phyloP scores from a whole-genome alignment of 2,888 invertebrate species.

The Conops quadrifasciatus region DNA sequence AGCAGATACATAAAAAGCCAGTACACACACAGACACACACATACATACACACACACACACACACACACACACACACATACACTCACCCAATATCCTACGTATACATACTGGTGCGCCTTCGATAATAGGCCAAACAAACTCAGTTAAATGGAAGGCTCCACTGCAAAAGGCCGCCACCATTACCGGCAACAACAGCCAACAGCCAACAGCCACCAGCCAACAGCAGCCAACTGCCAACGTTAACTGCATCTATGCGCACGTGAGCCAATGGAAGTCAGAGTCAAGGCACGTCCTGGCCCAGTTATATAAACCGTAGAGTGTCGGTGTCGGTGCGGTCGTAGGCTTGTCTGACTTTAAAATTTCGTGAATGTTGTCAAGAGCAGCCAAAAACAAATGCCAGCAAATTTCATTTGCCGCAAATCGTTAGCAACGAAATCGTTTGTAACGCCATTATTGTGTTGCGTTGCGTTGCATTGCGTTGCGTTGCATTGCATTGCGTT shows the following conservation, averaged over 20 bases:
- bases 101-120: background rate
- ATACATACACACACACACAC: conserved; percentile 13
- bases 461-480: too few species aligned
- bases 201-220: background rate
- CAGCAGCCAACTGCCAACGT: background rate
- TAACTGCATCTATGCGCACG: background rate
- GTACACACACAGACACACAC: background rate
- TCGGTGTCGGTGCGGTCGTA: background rate
- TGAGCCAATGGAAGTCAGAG: conserved; percentile 18
- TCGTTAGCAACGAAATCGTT: too few species aligned
- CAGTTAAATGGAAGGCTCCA: conserved; percentile 2
- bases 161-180: background rate
- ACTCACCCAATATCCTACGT: too few species aligned
- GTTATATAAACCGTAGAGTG: background rate
- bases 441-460: too few species aligned
- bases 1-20: conserved; percentile 21
- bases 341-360: background rate
- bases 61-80: background rate
- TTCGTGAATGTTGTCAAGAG: too few species aligned
- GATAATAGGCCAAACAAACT: conserved; percentile 5
- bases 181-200: conserved; percentile 4
- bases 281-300: conserved; percentile 28
- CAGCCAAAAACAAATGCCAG: too few species aligned
- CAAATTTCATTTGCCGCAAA: too few species aligned
- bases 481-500: too few species aligned